phyloP scores from a whole-genome alignment of 64 coral and sea anemone species.

The Pocillopora damicornis region DNA sequence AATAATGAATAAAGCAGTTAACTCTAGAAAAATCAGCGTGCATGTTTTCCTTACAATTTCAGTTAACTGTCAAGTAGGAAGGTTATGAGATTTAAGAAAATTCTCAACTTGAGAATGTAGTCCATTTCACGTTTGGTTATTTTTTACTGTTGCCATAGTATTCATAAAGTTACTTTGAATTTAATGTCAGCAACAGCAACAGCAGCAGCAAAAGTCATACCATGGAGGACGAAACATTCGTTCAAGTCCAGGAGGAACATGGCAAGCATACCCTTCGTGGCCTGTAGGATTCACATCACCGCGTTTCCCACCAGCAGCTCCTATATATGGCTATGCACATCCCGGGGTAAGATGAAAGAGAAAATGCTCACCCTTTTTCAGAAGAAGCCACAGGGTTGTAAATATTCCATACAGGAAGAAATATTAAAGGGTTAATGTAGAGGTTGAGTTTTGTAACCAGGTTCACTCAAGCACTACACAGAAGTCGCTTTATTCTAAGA shows the following conservation, averaged over 20 bases:
- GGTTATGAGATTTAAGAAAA: too few relatives aligned
- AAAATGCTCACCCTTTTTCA: neutral
- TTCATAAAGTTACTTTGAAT: neutral
- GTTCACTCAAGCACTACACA: too few relatives aligned
- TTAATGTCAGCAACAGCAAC: conserved; percentile 24
- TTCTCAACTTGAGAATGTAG: neutral
- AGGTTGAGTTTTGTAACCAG: too few relatives aligned
- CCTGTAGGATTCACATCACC: conserved; percentile 59
- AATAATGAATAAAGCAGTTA: too few relatives aligned
- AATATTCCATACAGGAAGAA: too few relatives aligned
- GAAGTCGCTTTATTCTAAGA: too few relatives aligned
- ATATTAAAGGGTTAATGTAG: too few relatives aligned
- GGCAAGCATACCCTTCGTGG: conserved; percentile 71
- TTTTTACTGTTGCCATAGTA: neutral
- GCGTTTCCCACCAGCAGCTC: conserved; percentile 53
- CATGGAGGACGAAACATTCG: conserved; percentile 19
- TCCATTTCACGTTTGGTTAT: neutral
- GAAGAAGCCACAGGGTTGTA: neutral
- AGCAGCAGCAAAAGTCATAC: conserved; percentile 29
- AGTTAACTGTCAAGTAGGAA: too few relatives aligned
- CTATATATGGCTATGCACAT: conserved; percentile 40
- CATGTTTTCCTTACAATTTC: too few relatives aligned
- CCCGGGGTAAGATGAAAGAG: conserved; percentile 35
- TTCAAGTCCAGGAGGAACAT: conserved; percentile 46
- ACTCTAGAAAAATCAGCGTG: too few relatives aligned